Evolutionary conservation across 1,140 invertebrate species (phyloP).

Genomic region (Chionoecetes opilio): DNA sequence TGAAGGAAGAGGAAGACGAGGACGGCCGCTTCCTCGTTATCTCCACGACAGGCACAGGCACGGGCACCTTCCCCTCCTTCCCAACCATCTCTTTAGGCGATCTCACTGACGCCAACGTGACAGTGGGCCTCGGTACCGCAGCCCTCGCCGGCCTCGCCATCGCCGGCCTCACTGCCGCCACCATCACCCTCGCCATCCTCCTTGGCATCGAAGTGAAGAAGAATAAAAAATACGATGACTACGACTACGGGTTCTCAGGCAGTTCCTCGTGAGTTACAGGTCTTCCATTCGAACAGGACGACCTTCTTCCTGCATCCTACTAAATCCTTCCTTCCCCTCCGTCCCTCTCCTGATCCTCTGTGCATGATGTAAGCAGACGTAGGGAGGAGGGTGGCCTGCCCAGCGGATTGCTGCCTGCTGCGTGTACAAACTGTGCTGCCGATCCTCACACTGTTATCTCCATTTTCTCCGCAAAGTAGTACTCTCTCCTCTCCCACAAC

Average conservation of each 20-base stretch:
- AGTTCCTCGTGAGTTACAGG: neutral
- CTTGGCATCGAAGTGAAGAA: constrained; percentile 35
- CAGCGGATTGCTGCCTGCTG: too few relatives aligned
- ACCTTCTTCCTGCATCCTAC: too few relatives aligned
- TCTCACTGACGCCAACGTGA: neutral
- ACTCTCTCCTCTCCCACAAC: too few relatives aligned
- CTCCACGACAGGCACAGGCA: neutral
- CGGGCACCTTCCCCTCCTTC: neutral
- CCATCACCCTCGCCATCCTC: constrained; percentile 44
- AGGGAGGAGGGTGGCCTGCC: too few relatives aligned
- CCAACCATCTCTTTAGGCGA: neutral
- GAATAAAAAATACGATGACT: constrained; percentile 30
- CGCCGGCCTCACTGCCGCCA: constrained; percentile 41
- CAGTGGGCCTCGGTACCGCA: neutral
- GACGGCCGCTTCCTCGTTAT: constrained; percentile 43
- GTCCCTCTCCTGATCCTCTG: too few relatives aligned
- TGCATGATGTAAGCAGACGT: too few relatives aligned
- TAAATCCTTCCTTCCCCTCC: too few relatives aligned
- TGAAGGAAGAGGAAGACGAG: constrained; percentile 39
- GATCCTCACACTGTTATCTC: too few relatives aligned
- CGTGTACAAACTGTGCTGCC: too few relatives aligned
- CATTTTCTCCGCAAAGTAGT: too few relatives aligned
- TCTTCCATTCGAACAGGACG: neutral
- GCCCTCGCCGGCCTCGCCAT: neutral
- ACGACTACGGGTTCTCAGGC: neutral